Evolutionary conservation across 2,797 vertebrate genomes (phyloP), one percentile per base, ranked within the genome.

Genomic region (Heliangelus exortis): DNA sequence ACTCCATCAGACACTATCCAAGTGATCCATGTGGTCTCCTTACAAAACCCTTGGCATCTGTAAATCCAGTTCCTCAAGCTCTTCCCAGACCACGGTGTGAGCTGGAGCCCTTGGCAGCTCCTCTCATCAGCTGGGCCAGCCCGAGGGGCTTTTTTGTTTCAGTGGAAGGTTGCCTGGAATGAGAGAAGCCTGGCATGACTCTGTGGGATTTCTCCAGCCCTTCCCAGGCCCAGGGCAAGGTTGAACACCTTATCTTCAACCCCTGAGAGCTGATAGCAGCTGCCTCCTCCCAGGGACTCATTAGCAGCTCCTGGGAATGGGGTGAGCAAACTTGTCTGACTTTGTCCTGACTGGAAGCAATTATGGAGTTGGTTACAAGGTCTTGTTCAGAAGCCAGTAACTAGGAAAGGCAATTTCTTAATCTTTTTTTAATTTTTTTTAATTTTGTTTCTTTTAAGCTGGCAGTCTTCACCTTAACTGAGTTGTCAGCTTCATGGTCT

Each of bases 1-100:
- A 26, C 9, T 33, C 50, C 41, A 3, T 2, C 0, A 0, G 15
- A 16, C 3, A 0, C 7, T 6, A 1, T 26, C 34, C 73, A 11
- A 43, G 18, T 0, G 1, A 2, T 41, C 51, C 26, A 14, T 29
- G 21, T 47, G 31, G 33, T 28, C 43, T 78, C 23, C 17, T 47
- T 25, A 34, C 15, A 47, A 41, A 54, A 48, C 5, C 26, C 26
- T 69, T 43, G 36, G 47, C 45, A 68, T 78, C 61, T 48, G 1
- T 22, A 36, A 36, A 31, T 36, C 26, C 48, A 3, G 10, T 15
- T 48, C 34, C 47, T 59, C 1, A 7, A 65, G 41, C 39, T 75
- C 53, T 76, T 59, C 14, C 21, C 8, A 10, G 75, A 50, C 43
- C 23, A 6, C 17, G 1, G 1, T 7, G 17, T n/a, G 5, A 55